Base-by-base conservation (phyloP, 2,797 vertebrate genomes). In the Tarsius wallacei region DNA sequence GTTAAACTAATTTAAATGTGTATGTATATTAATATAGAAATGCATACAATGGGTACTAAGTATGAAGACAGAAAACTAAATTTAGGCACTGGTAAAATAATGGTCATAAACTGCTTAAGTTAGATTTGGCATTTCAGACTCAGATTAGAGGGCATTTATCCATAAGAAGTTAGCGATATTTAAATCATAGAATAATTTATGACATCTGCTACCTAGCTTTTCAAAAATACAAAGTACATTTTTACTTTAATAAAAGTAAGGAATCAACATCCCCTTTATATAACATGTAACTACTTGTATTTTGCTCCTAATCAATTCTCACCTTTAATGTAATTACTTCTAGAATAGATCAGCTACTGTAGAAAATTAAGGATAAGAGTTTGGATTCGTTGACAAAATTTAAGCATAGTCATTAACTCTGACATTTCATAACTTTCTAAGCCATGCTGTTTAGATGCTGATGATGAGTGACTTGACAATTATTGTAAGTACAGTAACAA, bases 361-460 rank as follows among this genome's bases (percentile, higher is more conserved):
- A 82, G 64, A 89, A 86, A 59, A 87, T 33, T 77, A n/a, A 94
- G n/a, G 51, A 42, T 15, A 53, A 90, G 51, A 74, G 26, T 90
- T 81, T 91, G 51, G 12, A 68, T 81, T 95, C 15, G 5, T 90
- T 83, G 74, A 15, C n/a, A 93, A 89, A 91, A 92, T 53, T 51
- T 68, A 83, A 87, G 28, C 26, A 49, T 0, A 3, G 47, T 64
- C 51, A 94, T 68, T 68, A 68, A 68, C 61, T 94, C 81, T 87
- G 61, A 55, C 28, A 83, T 92, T 93, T 96, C 19, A 33, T 89
- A 92, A 93, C 61, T 96, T 95, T 86, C 42, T 71, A 94, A 70
- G 66, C 28, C 64, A 96, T 77, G 42, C 33, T 90, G 47, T 83
- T 21, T 70, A 96, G 76, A 63, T 76, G 68, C n/a, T 68, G 26